Evolutionary conservation across 1,140 invertebrate species (phyloP).

Genomic region (Cyrtorhinus lividipennis): DNA sequence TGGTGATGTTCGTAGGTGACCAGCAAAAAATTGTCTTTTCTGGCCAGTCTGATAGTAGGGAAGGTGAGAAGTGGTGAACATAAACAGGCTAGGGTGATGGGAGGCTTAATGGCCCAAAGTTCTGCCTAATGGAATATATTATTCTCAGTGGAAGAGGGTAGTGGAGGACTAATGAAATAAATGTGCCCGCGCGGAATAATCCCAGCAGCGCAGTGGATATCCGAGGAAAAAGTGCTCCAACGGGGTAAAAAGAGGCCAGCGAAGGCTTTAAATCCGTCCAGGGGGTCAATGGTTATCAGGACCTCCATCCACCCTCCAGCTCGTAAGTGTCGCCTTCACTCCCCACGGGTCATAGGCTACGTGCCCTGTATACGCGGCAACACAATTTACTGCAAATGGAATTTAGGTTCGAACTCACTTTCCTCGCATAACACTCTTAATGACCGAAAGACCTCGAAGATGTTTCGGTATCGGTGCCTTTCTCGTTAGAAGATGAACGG

Average conservation of each 20-base stretch:
- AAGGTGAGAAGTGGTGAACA: too few relatives aligned
- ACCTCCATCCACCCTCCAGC: neutral
- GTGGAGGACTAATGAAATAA: neutral
- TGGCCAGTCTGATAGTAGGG: too few relatives aligned
- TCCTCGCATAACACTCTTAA: neutral
- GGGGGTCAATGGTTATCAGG: conserved; percentile 3
- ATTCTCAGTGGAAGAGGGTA: too few relatives aligned
- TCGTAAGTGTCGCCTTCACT: neutral
- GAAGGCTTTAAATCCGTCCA: neutral
- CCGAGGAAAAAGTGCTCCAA: neutral
- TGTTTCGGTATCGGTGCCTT: neutral
- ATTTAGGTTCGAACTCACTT: neutral
- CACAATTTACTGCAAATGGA: conserved; percentile 9
- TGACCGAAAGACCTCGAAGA: neutral
- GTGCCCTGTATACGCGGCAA: conserved; percentile 1
- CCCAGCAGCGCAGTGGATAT: neutral
- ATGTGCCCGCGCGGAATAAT: neutral
- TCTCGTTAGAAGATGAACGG: too few relatives aligned
- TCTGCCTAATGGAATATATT: too few relatives aligned
- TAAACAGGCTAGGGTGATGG: too few relatives aligned
- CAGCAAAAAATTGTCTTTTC: too few relatives aligned
- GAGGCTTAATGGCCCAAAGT: too few relatives aligned
- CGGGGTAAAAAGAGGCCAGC: neutral
- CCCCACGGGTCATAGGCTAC: conserved; percentile 3
- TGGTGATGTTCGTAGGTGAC: too few relatives aligned